Base-by-base conservation (phyloP, 1,140 invertebrate species). In the Pseudomyrmex cubaensis region DNA sequence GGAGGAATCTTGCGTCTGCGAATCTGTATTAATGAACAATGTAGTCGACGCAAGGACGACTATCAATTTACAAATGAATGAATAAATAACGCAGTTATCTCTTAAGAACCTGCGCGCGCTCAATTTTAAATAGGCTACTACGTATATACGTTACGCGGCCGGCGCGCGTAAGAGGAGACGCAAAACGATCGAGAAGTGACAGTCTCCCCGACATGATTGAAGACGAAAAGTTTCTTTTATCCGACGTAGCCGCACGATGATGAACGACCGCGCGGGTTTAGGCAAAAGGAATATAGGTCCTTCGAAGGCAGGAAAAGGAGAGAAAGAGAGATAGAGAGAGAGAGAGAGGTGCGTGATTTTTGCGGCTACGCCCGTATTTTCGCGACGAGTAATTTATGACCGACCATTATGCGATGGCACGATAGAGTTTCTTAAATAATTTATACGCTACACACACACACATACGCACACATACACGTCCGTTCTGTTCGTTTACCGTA, bases 391-490 rank as follows among this genome's bases (percentile, higher is more conserved):
- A 83, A 90, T 88, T 88, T 88, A 88, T 77, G 84, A 74, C 82
- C 82, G 54, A 48, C 64, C 86, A 90, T 90, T 90, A 90, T 76
- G 73, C 84, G 84, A 86, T 87, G 66, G 64, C 77, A 67, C 74
- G 86, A 86, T 88, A 89, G 84, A 90, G 77, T 88, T 88, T 88
- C 82, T 86, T 88, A 88, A 90, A 90, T 88, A 90, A 88, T 88
- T 90, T 90, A 90, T 90, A 86, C 48, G 52, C 57, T 22, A 48
- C 77, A 35, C 35, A 35, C 35, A 35, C 35, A 35, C 35, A 35
- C 35, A 22, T 1, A 1, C 22, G 0, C 22, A 25, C 2, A 25
- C 25, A 25, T 3, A 25, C 2, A 48, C 82, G 48, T n/a, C 44
- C 74, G 62, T 88, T 84, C 85, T 84, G 50, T 86, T 87, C 77